Evolutionary conservation across 2,888 invertebrate species (phyloP), one percentile per base, ranked within the genome.

Genomic region (Lepidochrysops patricia): DNA sequence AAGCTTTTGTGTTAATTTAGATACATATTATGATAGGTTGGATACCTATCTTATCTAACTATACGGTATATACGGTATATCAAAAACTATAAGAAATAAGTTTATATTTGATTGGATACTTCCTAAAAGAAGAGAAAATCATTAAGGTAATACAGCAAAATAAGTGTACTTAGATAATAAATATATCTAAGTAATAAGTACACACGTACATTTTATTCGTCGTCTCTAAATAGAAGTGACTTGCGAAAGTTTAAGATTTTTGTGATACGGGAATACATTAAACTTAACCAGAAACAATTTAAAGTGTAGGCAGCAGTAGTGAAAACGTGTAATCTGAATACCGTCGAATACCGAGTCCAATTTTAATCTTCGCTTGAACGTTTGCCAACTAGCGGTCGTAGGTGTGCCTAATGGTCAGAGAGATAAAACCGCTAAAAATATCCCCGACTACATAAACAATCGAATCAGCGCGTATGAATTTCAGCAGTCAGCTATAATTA

Each of bases 361-460:
- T 86, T 86, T 84, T 83, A 84, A 77, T 82, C 80, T 80, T 77
- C 75, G 75, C 74, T 88, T 89, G 88, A 87, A 85, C 75, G 68
- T 60, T 67, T 87, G 88, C 88, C 88, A 87, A 77, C 74, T 64
- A 69, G 65, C 65, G 71, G 52, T 67, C 73, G 87, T 85, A 82
- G 85, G 88, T 80, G 87, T 80, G 75, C 77, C 70, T 73, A 74
- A 83, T 81, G 84, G 85, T 75, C 72, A 76, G 85, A 81, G 81
- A 89, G 87, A 87, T 86, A 85, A 84, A 80, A 79, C 82, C 78
- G 73, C 84, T 76, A 74, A 78, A 89, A 85, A 89, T 88, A 89
- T 77, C 72, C 66, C 68, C 66, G 72, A 68, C 74, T 77, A 79
- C 82, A 77, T 86, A 88, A 89, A 89, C 88, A 88, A 88, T 86